These are phyloP conservation scores for Semaprochilodus insignis DNA, from an alignment of 2,797 vertebrate species.

Conservation along the genomic window DNA sequence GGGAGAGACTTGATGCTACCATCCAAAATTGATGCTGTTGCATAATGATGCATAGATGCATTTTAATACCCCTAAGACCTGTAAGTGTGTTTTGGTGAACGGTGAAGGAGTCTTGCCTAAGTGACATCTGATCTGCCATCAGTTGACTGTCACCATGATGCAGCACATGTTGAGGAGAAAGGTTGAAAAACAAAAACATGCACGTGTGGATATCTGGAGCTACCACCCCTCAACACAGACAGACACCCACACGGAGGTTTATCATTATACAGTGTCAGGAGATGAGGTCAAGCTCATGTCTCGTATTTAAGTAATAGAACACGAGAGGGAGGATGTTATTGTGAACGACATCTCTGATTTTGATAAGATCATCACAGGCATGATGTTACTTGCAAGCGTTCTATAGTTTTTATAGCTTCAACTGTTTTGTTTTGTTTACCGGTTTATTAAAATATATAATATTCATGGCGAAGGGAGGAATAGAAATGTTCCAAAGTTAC, in stretches of 20 bases:
- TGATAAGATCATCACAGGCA: not conserved
- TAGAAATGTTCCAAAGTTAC: too few species aligned
- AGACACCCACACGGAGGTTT: not conserved
- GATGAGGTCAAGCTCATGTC: not conserved
- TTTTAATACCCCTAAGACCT: not conserved
- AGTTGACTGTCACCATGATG: constrained; percentile 3
- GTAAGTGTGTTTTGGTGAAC: not conserved
- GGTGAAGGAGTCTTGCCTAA: not conserved
- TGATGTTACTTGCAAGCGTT: not conserved
- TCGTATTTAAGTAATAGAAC: not conserved
- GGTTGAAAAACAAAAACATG: constrained; percentile 8
- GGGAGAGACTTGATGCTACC: too few species aligned
- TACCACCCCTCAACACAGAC: not conserved
- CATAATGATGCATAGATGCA: not conserved
- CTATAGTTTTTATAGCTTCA: not conserved
- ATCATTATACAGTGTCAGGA: not conserved
- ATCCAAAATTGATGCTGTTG: not conserved
- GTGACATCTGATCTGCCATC: constrained; percentile 8
- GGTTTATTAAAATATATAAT: too few species aligned
- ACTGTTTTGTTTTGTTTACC: not conserved
- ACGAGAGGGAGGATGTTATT: not conserved
- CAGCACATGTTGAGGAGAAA: not conserved
- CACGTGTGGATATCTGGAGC: not conserved
- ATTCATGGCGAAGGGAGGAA: too few species aligned
- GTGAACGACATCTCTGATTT: not conserved